phyloP scores from a whole-genome alignment of 2,797 vertebrate genomes.

The Avahi laniger region DNA sequence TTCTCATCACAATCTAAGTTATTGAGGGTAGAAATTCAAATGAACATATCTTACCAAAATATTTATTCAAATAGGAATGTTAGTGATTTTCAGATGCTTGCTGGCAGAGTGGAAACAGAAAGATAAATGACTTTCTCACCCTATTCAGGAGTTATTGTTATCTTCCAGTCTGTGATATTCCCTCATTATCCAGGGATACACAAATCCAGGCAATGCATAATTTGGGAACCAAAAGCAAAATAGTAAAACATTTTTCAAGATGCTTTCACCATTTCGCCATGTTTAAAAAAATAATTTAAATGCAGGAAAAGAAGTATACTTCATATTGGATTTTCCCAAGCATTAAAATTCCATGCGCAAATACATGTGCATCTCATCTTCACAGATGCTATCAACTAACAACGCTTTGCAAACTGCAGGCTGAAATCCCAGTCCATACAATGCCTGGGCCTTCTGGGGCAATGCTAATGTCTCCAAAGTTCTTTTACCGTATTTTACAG shows the following conservation, averaged over 20 bases:
- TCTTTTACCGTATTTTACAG: not conserved
- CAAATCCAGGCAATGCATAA: slow-evolving; percentile 80
- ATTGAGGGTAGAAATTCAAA: slow-evolving; percentile 81
- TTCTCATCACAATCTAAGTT: slow-evolving; percentile 73
- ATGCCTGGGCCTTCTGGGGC: not conserved
- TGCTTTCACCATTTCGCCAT: slow-evolving; percentile 77
- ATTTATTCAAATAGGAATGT: slow-evolving; percentile 83
- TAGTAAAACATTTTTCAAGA: slow-evolving; percentile 82
- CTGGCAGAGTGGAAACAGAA: slow-evolving; percentile 79
- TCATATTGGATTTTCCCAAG: slow-evolving; percentile 55
- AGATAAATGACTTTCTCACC: slow-evolving; percentile 84
- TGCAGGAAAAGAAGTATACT: slow-evolving; percentile 71
- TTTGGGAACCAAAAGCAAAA: slow-evolving; percentile 83
- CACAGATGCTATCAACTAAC: not conserved
- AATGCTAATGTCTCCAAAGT: not conserved
- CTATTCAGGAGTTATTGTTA: slow-evolving; percentile 81
- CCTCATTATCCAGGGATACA: slow-evolving; percentile 82
- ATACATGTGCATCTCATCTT: not conserved
- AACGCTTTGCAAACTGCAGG: not conserved
- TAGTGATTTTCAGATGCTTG: slow-evolving; percentile 84
- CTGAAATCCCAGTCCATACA: not conserved
- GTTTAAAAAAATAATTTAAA: slow-evolving; percentile 67
- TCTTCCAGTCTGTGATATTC: slow-evolving; percentile 79
- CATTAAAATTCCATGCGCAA: slow-evolving; percentile 76
- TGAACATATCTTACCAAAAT: slow-evolving; percentile 83